A percentile compares a stretch with the other conserved stretches of the same genome.
Evolutionary conservation across 2,113 vertebrate species (phyloP).

Genomic region (Lynx canadensis): DNA sequence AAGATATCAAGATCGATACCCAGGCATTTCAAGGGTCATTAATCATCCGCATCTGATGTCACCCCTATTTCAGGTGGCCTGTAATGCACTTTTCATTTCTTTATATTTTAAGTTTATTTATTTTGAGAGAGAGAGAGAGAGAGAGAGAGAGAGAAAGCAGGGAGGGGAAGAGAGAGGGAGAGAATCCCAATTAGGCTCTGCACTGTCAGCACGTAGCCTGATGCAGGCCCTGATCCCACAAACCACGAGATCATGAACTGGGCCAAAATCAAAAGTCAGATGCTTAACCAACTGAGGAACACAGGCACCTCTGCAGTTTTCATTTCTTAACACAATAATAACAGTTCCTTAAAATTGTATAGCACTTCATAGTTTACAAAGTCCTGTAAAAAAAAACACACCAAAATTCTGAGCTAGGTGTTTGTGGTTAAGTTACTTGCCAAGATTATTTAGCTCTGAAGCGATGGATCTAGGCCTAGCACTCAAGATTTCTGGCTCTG

Average conservation of each 20-base stretch:
- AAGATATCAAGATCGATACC: neutral
- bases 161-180: too few species aligned
- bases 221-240: too few species aligned
- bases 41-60: neutral
- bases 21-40: neutral
- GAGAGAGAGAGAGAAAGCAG: too few species aligned
- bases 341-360: neutral
- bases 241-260: too few species aligned
- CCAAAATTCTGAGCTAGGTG: neutral
- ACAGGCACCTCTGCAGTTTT: neutral
- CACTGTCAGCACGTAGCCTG: too few species aligned
- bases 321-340: constrained; percentile 23
- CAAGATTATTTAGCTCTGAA: neutral
- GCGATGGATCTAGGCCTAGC: neutral
- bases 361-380: neutral
- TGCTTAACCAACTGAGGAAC: too few species aligned
- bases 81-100: constrained; percentile 24
- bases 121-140: too few species aligned
- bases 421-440: neutral
- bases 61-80: neutral
- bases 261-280: too few species aligned
- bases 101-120: neutral
- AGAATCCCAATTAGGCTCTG: too few species aligned
- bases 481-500: neutral
- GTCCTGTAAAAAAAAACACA: neutral